Conservation (phyloP, 2,797 vertebrate genomes). For the Pyrocephalus nanus region DNA sequence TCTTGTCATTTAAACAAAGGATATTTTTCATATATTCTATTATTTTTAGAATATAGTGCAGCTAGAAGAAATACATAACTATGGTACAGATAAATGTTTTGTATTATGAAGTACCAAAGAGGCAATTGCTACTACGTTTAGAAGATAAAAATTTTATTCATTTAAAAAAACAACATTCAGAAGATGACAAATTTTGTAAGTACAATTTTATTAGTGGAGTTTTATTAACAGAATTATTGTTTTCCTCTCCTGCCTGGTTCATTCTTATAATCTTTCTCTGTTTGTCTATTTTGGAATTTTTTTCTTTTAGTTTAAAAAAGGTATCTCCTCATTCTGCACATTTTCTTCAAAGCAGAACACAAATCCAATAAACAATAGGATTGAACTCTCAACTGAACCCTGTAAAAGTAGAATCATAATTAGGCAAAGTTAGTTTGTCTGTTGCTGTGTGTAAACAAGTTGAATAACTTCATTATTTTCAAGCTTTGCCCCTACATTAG, state of each 20-base stretch:
- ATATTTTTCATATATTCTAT: not conserved
- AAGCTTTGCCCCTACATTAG: conserved; percentile 61
- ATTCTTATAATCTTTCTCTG: not conserved
- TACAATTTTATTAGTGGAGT: not conserved
- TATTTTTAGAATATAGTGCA: not conserved
- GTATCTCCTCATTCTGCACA: not conserved
- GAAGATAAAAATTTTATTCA: not conserved
- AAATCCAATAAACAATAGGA: not conserved
- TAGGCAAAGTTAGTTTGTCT: conserved; percentile 63
- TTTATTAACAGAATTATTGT: not conserved
- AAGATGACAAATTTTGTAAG: not conserved
- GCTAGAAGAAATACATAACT: not conserved
- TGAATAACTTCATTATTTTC: conserved; percentile 71
- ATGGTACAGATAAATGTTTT: not conserved
- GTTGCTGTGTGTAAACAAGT: conserved; percentile 64
- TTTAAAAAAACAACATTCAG: not conserved
- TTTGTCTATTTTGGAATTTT: not conserved
- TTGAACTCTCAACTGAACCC: conserved; percentile 16
- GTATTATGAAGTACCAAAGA: not conserved
- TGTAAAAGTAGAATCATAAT: conserved; percentile 34
- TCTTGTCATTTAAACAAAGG: not conserved
- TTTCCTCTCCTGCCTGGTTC: not conserved
- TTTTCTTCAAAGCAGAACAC: not conserved
- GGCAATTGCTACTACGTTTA: not conserved
- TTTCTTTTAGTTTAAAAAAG: not conserved